Conservation (phyloP, 2,888 invertebrate genomes). For the Temnothorax unifasciatus region DNA sequence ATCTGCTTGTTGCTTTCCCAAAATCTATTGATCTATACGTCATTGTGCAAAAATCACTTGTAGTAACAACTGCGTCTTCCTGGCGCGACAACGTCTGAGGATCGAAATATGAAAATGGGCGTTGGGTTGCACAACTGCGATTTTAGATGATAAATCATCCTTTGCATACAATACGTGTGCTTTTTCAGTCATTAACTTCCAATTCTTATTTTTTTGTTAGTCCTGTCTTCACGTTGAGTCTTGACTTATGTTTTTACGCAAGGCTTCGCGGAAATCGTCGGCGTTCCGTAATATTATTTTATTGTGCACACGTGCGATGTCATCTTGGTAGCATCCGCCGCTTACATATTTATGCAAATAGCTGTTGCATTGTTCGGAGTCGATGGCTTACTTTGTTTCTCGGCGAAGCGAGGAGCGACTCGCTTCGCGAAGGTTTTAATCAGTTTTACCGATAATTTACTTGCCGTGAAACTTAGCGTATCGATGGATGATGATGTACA, state of each 20-base stretch:
- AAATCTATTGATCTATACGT: conserved; percentile 25
- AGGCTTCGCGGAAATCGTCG: conserved; percentile 31
- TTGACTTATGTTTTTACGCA: conserved; percentile 7
- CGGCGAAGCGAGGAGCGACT: conserved; percentile 24
- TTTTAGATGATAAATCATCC: neutral
- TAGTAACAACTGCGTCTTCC: neutral
- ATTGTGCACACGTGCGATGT: conserved; percentile 24
- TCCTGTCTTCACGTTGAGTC: neutral
- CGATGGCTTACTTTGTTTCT: conserved; percentile 51
- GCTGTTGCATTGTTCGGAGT: conserved; percentile 50
- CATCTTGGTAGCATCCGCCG: conserved; percentile 38
- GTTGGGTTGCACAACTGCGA: neutral
- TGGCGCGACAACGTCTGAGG: neutral
- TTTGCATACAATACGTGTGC: neutral
- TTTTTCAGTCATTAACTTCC: neutral
- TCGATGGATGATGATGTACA: neutral
- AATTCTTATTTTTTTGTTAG: neutral
- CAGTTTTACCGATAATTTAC: conserved; percentile 52
- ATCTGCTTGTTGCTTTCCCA: conserved; percentile 1
- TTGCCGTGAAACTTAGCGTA: conserved; percentile 18
- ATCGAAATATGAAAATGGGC: neutral
- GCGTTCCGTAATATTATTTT: conserved; percentile 13
- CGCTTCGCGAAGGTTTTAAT: conserved; percentile 62
- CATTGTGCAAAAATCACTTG: conserved; percentile 7
- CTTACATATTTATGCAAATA: conserved; percentile 69